A percentile compares a stretch with the other conserved stretches of the same genome.
phyloP scores from a whole-genome alignment of 2,113 vertebrate genomes.

The Bucco capensis region DNA sequence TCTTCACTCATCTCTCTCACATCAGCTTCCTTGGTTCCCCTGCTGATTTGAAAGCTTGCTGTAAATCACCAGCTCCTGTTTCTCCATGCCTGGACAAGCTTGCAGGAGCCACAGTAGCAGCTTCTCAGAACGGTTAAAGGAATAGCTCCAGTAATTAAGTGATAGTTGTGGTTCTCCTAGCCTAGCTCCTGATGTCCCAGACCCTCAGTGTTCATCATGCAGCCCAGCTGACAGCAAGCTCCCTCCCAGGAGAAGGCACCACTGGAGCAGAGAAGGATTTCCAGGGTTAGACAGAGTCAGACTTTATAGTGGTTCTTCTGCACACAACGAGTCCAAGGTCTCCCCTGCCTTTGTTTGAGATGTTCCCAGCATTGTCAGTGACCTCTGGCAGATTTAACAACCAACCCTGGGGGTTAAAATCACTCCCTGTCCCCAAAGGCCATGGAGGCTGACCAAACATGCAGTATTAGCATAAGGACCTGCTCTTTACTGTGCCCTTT shows the following conservation, averaged over 20 bases:
- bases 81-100: background rate
- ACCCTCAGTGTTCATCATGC: background rate
- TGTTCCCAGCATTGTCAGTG: background rate
- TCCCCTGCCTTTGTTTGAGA: background rate
- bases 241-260: background rate
- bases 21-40: conserved; percentile 16
- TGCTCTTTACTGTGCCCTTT: background rate
- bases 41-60: conserved; percentile 12
- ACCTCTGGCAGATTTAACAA: background rate
- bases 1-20: conserved; percentile 30
- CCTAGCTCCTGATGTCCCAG: background rate
- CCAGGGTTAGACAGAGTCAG: background rate
- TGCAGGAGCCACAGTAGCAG: background rate
- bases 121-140: background rate
- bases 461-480: background rate
- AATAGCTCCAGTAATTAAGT: background rate
- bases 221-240: background rate
- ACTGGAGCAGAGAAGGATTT: background rate
- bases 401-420: background rate
- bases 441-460: rapidly evolving
- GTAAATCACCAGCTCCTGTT: background rate
- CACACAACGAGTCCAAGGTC: background rate
- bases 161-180: background rate
- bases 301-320: background rate
- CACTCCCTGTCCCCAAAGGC: background rate